These are phyloP conservation scores for Phortica magna DNA, from an alignment of 2,888 invertebrate genomes.

Conservation along the genomic window DNA sequence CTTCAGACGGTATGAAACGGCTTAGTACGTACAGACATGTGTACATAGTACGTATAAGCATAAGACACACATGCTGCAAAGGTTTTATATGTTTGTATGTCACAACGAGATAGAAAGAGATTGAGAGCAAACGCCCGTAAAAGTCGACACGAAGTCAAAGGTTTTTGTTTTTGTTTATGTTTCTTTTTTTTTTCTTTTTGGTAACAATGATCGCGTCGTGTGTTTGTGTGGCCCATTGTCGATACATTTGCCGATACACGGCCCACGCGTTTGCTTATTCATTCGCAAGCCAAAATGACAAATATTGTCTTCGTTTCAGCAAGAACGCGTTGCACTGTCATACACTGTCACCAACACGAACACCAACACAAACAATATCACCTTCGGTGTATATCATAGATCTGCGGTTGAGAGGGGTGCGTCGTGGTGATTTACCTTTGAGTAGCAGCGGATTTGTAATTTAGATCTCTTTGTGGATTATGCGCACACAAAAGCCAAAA, in stretches of 20 bases:
- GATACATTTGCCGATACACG: constrained; percentile 2
- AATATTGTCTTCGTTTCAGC: not conserved
- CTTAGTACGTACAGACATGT: not conserved
- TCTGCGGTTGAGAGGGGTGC: not conserved
- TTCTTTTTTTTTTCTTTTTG: too few species aligned
- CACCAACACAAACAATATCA: too few species aligned
- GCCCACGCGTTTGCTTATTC: constrained; percentile 2
- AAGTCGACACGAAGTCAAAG: not conserved
- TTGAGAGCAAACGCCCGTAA: not conserved
- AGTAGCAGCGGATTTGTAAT: constrained; percentile 29
- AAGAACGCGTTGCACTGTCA: not conserved
- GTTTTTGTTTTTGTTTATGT: not conserved
- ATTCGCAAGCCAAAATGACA: not conserved
- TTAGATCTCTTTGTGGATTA: constrained; percentile 26
- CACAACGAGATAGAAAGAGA: not conserved
- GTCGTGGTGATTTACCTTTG: not conserved
- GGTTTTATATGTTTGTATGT: constrained; percentile 1
- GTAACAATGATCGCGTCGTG: not conserved
- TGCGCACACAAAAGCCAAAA: not conserved
- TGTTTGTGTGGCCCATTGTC: not conserved
- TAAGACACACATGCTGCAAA: too few species aligned
- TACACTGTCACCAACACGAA: too few species aligned
- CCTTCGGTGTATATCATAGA: too few species aligned
- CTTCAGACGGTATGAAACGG: too few species aligned
- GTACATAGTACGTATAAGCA: too few species aligned